Evolutionary conservation across 2,113 vertebrate genomes (phyloP).

Genomic region (Mobula birostris): DNA sequence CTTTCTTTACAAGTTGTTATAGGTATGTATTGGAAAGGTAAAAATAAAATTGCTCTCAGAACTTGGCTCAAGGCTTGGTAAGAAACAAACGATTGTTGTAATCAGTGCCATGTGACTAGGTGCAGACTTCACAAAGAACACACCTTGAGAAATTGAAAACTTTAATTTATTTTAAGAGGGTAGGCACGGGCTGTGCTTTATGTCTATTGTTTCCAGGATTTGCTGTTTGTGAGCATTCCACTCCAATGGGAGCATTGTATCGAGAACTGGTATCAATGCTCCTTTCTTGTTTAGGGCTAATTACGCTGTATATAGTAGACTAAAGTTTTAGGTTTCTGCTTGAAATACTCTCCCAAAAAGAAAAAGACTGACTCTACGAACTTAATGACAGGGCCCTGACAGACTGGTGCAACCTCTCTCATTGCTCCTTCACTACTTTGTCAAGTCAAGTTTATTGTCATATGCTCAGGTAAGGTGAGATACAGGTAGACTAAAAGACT

Average conservation of each 20-base stretch:
- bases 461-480: too few species aligned
- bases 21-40: neutral
- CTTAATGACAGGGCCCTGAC: too few species aligned
- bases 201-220: neutral
- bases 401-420: too few species aligned
- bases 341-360: too few species aligned
- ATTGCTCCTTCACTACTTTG: too few species aligned
- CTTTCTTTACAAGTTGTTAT: neutral
- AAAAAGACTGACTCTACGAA: too few species aligned
- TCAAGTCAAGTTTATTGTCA: too few species aligned
- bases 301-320: neutral
- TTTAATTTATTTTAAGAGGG: neutral
- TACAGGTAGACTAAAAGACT: too few species aligned
- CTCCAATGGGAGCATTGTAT: neutral
- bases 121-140: neutral
- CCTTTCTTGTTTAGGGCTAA: neutral
- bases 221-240: neutral
- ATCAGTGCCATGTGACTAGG: neutral
- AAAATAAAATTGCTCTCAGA: neutral
- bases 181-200: neutral
- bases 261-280: neutral
- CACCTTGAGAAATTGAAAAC: neutral
- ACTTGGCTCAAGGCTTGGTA: neutral
- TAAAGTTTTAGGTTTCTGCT: neutral
- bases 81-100: neutral